phyloP scores from a whole-genome alignment of 2,888 invertebrate species.

The Atherix ibis region DNA sequence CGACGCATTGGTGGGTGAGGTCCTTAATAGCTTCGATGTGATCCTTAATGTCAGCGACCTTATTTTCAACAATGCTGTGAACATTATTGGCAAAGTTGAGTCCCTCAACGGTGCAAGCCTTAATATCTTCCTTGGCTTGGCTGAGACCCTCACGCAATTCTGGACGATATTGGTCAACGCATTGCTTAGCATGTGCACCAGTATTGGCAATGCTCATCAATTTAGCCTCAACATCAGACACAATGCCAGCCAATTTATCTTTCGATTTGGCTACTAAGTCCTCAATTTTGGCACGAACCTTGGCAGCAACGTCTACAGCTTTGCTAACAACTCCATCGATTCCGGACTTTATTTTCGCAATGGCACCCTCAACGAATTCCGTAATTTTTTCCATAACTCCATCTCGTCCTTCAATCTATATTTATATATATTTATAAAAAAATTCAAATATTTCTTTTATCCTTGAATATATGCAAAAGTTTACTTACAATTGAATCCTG shows the following conservation, averaged over 20 bases:
- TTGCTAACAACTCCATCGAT: too few relatives aligned
- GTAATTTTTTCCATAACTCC: too few relatives aligned
- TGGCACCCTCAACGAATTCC: too few relatives aligned
- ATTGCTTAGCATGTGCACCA: neutral
- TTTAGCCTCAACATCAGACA: neutral
- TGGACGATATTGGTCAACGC: slow-evolving; percentile 1
- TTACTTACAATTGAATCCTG: too few relatives aligned
- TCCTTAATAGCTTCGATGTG: neutral
- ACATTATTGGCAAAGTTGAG: slow-evolving; percentile 1
- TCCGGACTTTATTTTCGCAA: too few relatives aligned
- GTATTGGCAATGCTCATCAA: slow-evolving; percentile 1
- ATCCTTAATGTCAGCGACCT: neutral
- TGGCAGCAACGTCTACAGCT: neutral
- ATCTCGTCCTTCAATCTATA: too few relatives aligned
- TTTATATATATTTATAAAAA: too few relatives aligned
- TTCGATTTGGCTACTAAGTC: neutral
- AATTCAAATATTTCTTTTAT: too few relatives aligned
- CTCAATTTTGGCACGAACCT: neutral
- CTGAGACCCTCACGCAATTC: neutral
- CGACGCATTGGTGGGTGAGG: neutral
- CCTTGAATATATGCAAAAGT: too few relatives aligned
- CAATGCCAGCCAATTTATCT: neutral
- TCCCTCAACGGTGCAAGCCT: neutral
- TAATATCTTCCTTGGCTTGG: neutral
- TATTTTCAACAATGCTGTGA: neutral